Evolutionary conservation across 1,140 invertebrate genomes (phyloP), one percentile per base, ranked within the genome.

Genomic region (Gonioctena quinquepunctata): DNA sequence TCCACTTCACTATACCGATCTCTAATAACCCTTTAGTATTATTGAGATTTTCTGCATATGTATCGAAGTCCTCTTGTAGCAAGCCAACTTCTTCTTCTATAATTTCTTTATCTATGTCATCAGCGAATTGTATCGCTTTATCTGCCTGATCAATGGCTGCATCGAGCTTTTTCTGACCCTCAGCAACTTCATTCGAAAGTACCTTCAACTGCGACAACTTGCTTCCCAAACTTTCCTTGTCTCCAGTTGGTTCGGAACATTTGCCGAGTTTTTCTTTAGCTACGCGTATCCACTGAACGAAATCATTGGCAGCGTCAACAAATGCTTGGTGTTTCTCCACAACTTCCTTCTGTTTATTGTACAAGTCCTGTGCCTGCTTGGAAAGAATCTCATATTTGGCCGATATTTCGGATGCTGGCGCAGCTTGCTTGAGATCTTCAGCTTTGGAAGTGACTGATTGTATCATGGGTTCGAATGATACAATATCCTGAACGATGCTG

Each of bases 391-490:
- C 92, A 77, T 96, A 97, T 85, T 96, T 96, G 52, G 88, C 91
- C 0, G 93, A 93, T 25, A 97, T 96, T 83, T 96, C 94, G 2
- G 93, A 92, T 7, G 93, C 92, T 4, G 93, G 94, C 56, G 90
- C 91, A 59, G 91, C 93, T 84, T 94, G 94, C 84, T 91, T 91
- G 63, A 96, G 84, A 84, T 95, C 94, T 76, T 94, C 94, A 63
- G 94, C 95, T 86, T 96, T 96, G 27, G 91, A 93, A 49, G 94
- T 92, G 11, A 96, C 94, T 27, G 94, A 96, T 81, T 96, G 94
- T 74, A 97, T 96, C 93, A 96, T 96, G 3, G 95, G 95, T 82
- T 96, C 94, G 84, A 96, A 95, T 16, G 94, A 94, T 63, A 96
- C 94, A 76, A 97, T 96, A 83, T 97, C 95, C 84, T 96, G 94